These are phyloP conservation scores for Drosophila kepulauana DNA, from an alignment of 1,140 invertebrate genomes.

Conservation along the genomic window DNA sequence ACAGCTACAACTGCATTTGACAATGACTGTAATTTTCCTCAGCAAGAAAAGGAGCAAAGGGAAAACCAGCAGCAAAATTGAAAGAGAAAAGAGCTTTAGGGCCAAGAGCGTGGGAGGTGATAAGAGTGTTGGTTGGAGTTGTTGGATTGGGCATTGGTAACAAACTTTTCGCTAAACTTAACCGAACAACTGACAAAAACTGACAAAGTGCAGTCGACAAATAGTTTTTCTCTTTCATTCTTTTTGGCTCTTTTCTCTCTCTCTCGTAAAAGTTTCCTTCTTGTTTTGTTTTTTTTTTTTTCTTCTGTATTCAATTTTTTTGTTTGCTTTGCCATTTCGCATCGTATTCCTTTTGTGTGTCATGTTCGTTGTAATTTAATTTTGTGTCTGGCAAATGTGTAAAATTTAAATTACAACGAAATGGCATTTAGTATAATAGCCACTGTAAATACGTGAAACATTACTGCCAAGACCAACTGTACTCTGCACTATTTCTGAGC, in stretches of 20 bases:
- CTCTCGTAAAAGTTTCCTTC: conserved; percentile 26
- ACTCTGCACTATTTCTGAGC: background rate
- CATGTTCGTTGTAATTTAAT: conserved; percentile 46
- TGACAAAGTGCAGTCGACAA: conserved; percentile 70
- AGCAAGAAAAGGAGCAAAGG: conserved; percentile 42
- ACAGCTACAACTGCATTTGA: conserved; percentile 58
- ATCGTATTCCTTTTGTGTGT: conserved; percentile 22
- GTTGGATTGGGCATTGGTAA: conserved; percentile 8
- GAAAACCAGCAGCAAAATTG: background rate
- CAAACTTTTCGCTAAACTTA: conserved; percentile 59
- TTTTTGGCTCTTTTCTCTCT: background rate
- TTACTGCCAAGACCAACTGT: conserved; percentile 37
- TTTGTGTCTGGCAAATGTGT: conserved; percentile 21
- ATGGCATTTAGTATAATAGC: conserved; percentile 17
- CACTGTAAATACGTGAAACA: conserved; percentile 1
- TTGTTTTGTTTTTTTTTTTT: conserved; percentile 1
- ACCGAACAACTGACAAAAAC: conserved; percentile 68
- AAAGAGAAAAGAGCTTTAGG: too few relatives aligned
- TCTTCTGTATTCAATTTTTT: background rate
- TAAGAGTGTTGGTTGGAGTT: background rate
- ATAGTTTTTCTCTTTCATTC: conserved; percentile 30
- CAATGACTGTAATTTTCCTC: conserved; percentile 71
- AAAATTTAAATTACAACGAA: conserved; percentile 55
- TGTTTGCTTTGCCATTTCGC: background rate
- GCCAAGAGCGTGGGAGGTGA: conserved; percentile 1